These are phyloP conservation scores for Anagrus nilaparvatae DNA, from an alignment of 1,140 invertebrate species.

Conservation along the genomic window DNA sequence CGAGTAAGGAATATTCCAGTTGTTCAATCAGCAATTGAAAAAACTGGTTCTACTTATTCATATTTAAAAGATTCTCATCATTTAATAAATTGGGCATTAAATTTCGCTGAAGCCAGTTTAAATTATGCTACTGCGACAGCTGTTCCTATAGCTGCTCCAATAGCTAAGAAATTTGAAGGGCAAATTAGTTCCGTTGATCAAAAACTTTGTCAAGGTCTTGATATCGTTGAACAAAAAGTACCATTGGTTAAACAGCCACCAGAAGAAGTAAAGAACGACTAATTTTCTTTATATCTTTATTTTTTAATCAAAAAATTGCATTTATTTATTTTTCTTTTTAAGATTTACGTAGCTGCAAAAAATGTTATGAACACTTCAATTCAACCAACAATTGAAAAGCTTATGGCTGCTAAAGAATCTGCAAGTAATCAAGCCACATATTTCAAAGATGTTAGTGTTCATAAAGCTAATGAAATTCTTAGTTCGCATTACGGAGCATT, in stretches of 20 bases:
- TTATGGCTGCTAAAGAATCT: slow-evolving; percentile 45
- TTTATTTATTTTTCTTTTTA: slow-evolving; percentile 15
- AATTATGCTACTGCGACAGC: slow-evolving; percentile 36
- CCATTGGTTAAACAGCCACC: slow-evolving; percentile 43
- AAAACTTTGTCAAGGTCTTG: slow-evolving; percentile 42
- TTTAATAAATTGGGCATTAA: slow-evolving; percentile 41
- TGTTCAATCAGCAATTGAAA: slow-evolving; percentile 48
- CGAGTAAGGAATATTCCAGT: slow-evolving; percentile 50
- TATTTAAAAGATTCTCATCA: slow-evolving; percentile 47
- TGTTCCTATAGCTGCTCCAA: slow-evolving; percentile 30
- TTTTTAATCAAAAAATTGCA: slow-evolving; percentile 3
- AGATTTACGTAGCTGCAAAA: slow-evolving; percentile 61
- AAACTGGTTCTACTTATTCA: slow-evolving; percentile 48
- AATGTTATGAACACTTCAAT: slow-evolving; percentile 52
- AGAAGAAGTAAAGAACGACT: slow-evolving; percentile 28
- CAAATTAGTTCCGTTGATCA: slow-evolving; percentile 41
- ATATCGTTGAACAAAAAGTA: slow-evolving; percentile 43
- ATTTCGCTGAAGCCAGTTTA: slow-evolving; percentile 39
- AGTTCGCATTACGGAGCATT: slow-evolving; percentile 55
- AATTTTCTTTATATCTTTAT: neutral
- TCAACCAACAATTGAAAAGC: slow-evolving; percentile 51
- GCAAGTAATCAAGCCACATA: slow-evolving; percentile 53
- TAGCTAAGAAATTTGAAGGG: slow-evolving; percentile 40
- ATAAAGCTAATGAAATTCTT: slow-evolving; percentile 61
- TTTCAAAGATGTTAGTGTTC: slow-evolving; percentile 56